Base-by-base conservation (phyloP, 2,113 vertebrate genomes). In the Nerophis lumbriciformis region DNA sequence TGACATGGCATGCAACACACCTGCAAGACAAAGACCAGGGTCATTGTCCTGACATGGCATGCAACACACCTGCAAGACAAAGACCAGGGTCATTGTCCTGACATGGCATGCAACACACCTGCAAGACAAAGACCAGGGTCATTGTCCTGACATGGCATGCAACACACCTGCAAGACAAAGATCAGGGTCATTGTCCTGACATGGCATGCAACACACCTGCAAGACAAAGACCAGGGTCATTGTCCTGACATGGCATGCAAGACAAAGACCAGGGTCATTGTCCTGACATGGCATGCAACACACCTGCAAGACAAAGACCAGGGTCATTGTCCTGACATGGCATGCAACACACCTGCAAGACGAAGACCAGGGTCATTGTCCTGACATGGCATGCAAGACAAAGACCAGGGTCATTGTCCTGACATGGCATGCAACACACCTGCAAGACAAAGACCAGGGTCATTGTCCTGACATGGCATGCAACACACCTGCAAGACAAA, bases 161-260 rank as follows among this genome's bases (percentile, higher is more conserved):
- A 19, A n/a, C 66, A 92, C 83, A 71, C 88, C 92, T 89, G 87
- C 85, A 88, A 71, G 6, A 8, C 85, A 81, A 60, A 76, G 21
- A 81, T 67, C 8, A 4, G 28, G 28, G 28, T 28, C 28, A 28
- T 4, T 0, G 28, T 28, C 28, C 28, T 28, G 28, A 39, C 38
- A 6, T 39, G 0, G 3, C 1, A 66, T 52, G 62, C 59, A 3
- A 19, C 19, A 19, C 19, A 19, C 19, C 19, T 19, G 19, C 19
- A 19, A 19, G 19, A 19, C 19, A 19, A 19, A 19, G 19, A 19
- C 1, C 1, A 19, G 19, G 19, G 19, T 19, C 19, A 19, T 19
- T 1, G 19, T 19, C 19, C 19, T 19, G 19, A 39, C 38, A 38
- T 38, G 0, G 7, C 1, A 66, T 52, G 61, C 59, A 19, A 19